Conservation (phyloP, 2,797 vertebrate genomes). For the Sebastolobus alascanus region DNA sequence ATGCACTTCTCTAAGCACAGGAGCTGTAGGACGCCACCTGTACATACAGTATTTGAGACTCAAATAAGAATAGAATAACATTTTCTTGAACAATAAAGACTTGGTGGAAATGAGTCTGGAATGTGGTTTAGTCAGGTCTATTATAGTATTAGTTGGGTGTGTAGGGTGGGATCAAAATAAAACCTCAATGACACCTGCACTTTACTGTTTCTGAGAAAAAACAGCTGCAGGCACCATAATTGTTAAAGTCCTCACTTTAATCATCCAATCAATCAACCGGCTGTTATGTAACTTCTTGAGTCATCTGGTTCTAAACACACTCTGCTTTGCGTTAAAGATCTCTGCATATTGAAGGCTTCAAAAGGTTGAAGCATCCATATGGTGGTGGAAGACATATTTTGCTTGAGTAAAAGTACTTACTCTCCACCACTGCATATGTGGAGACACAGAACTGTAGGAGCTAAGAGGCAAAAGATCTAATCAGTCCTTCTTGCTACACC, state of each 20-base stretch:
- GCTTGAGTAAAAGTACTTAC: neutral
- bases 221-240: constrained; percentile 38
- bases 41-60: constrained; percentile 54
- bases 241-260: constrained; percentile 47
- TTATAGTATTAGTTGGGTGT: constrained; percentile 39
- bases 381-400: neutral
- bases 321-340: constrained; percentile 8
- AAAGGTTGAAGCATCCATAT: neutral
- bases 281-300: constrained; percentile 37
- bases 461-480: no score
- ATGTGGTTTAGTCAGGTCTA: constrained; percentile 38
- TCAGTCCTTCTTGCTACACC: no score
- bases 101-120: constrained; percentile 45
- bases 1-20: constrained; percentile 17
- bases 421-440: no score
- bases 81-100: constrained; percentile 64
- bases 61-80: constrained; percentile 63
- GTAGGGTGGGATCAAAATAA: constrained; percentile 33
- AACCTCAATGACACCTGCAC: constrained; percentile 33
- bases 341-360: neutral
- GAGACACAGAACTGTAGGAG: no score
- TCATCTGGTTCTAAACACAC: constrained; percentile 14
- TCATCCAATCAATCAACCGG: neutral
- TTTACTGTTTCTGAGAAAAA: constrained; percentile 19
- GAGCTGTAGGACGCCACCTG: constrained; percentile 56